These are phyloP conservation scores for Monopis laevigella DNA, from an alignment of 2,888 invertebrate genomes.

Conservation along the genomic window DNA sequence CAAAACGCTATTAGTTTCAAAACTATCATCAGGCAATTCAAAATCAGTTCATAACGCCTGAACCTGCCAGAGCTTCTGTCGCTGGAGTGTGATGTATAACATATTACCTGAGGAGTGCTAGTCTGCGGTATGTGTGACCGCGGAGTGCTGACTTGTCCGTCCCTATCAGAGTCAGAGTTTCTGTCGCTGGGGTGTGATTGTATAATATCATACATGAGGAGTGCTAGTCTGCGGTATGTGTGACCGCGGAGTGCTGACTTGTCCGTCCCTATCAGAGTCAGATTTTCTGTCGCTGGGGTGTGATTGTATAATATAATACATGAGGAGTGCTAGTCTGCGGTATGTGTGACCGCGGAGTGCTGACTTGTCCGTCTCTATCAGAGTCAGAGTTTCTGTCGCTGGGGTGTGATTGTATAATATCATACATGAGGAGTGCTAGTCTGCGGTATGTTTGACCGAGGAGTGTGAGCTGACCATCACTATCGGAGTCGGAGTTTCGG, in stretches of 20 bases:
- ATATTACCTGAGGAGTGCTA: slow-evolving; percentile 7
- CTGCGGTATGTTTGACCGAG: too few species aligned
- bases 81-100: too few species aligned
- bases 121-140: too few species aligned
- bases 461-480: slow-evolving; percentile 8
- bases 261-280: slow-evolving; percentile 10
- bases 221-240: too few species aligned
- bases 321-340: slow-evolving; percentile 6
- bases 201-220: too few species aligned
- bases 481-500: slow-evolving; percentile 11
- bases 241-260: slow-evolving; percentile 5
- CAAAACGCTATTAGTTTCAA: too few species aligned
- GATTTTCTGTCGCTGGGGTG: slow-evolving; percentile 26
- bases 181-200: slow-evolving; percentile 29
- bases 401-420: slow-evolving; percentile 32
- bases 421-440: too few species aligned
- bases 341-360: slow-evolving; percentile 5
- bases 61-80: too few species aligned
- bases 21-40: too few species aligned
- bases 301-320: too few species aligned
- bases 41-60: too few species aligned
- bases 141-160: slow-evolving; percentile 1
- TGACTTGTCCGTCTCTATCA: slow-evolving; percentile 10
- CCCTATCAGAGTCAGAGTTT: slow-evolving; percentile 10
- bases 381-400: slow-evolving; percentile 19